A percentile compares a stretch with the other conserved stretches of the same genome.
These are phyloP conservation scores for Aphaenogaster rudis DNA, from an alignment of 1,140 invertebrate genomes.

Conservation along the genomic window DNA sequence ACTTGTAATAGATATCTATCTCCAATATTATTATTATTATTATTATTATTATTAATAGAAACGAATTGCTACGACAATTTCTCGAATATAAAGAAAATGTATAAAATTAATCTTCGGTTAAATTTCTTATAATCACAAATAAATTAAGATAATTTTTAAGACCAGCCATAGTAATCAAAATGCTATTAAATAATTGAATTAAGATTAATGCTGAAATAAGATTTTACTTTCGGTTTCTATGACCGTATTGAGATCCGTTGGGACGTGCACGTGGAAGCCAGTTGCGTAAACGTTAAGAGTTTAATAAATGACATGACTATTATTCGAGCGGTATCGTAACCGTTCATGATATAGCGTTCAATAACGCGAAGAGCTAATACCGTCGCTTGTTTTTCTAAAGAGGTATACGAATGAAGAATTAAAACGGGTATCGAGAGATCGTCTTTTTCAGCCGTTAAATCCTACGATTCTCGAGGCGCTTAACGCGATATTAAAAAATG, in stretches of 20 bases:
- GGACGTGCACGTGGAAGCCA: neutral
- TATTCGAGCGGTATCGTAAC: slow-evolving; percentile 11
- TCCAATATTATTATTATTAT: neutral
- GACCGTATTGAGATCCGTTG: neutral
- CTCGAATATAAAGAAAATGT: neutral
- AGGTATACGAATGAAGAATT: slow-evolving; percentile 21
- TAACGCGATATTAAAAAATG: slow-evolving; percentile 61
- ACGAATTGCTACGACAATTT: no score
- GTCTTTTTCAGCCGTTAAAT: slow-evolving; percentile 46
- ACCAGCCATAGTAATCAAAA: neutral
- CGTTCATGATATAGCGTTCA: slow-evolving; percentile 17
- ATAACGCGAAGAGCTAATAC: slow-evolving; percentile 27
- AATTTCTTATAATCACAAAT: neutral
- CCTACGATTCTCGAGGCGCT: slow-evolving; percentile 14
- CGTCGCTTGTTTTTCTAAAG: slow-evolving; percentile 1
- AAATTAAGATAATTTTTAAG: neutral
- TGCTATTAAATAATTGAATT: neutral
- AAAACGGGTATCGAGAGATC: slow-evolving; percentile 35
- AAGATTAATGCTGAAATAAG: neutral
- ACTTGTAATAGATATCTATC: neutral
- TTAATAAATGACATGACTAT: slow-evolving; percentile 42
- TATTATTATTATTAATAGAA: no score
- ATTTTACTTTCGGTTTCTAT: neutral
- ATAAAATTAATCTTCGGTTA: neutral
- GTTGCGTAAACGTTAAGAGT: neutral